These are phyloP conservation scores for Harpagoxenus sublaevis DNA, from an alignment of 2,888 invertebrate genomes.

Conservation along the genomic window DNA sequence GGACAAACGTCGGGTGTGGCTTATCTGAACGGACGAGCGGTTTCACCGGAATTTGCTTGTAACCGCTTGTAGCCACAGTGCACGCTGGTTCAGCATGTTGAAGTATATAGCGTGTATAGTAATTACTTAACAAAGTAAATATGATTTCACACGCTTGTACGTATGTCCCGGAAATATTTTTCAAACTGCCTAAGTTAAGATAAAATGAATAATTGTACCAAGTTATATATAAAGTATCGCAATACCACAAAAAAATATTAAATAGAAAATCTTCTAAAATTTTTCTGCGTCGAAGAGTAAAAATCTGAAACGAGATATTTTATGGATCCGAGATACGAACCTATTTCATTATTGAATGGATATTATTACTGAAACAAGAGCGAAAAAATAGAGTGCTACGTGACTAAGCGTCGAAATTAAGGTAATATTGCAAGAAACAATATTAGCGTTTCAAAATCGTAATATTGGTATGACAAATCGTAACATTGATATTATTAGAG, in stretches of 20 bases:
- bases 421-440: not conserved
- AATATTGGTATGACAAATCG: not conserved
- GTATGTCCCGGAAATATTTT: constrained; percentile 5
- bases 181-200: not conserved
- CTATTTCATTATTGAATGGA: not conserved
- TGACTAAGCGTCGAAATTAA: not conserved
- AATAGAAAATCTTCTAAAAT: not conserved
- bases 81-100: constrained; percentile 46
- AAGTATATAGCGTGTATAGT: constrained; percentile 44
- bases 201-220: not conserved
- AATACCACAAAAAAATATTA: not conserved
- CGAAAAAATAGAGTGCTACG: not conserved
- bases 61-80: constrained; percentile 51
- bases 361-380: not conserved
- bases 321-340: not conserved
- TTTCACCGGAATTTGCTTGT: constrained; percentile 57
- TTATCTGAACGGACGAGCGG: constrained; percentile 58
- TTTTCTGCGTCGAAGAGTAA: not conserved
- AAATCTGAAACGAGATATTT: not conserved
- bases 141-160: constrained; percentile 5
- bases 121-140: constrained; percentile 53
- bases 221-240: no score
- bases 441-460: not conserved
- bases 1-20: constrained; percentile 55
- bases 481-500: not conserved